Evolutionary conservation across 2,113 vertebrate genomes (phyloP), one percentile per base, ranked within the genome.

Genomic region (Ammodytes dubius): DNA sequence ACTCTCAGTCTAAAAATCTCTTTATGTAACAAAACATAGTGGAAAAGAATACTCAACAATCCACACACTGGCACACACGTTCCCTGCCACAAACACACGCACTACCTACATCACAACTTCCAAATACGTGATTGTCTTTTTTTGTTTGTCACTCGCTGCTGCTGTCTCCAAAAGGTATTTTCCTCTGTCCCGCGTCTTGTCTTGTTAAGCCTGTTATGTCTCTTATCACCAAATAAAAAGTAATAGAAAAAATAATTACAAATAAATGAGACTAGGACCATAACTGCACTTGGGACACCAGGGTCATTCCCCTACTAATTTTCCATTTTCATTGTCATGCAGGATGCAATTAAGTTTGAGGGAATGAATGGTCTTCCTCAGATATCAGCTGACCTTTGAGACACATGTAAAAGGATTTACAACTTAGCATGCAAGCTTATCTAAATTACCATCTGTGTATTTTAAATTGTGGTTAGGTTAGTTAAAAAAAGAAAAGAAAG

Each of bases 301-400:
- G 7, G 66, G 68, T 83, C 59, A 85, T 79, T 79, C 76, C 67
- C 71, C n/a, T 54, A 3, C 4, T 81, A 76, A 87, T 81, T 83
- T 73, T 63, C 39, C 11, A 66, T 85, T 85, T 87, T 47, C 53
- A 82, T 72, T 83, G 74, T 84, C 65, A 87, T 77, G 47, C 74
- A 83, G 58, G 59, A 60, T 69, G 59, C 54, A 70, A 67, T 79
- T 77, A 47, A 84, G 58, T 85, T 70, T 45, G 46, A 66, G 46
- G 9, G 15, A 78, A 83, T 72, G 1, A 60, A 67, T 69, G 45
- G 40, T n/a, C 37, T 57, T 56, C 47, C n/a, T 66, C 10, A 68
- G 3, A 0, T 53, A 60, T 45, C 60, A 81, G 27, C 42, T 1
- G 57, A 61, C 69, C 69, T 66, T 46, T 14, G 64, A 77, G 78